Evolutionary conservation across 1,140 invertebrate genomes (phyloP), one percentile per base, ranked within the genome.

Genomic region (Dufourea novaeangliae): DNA sequence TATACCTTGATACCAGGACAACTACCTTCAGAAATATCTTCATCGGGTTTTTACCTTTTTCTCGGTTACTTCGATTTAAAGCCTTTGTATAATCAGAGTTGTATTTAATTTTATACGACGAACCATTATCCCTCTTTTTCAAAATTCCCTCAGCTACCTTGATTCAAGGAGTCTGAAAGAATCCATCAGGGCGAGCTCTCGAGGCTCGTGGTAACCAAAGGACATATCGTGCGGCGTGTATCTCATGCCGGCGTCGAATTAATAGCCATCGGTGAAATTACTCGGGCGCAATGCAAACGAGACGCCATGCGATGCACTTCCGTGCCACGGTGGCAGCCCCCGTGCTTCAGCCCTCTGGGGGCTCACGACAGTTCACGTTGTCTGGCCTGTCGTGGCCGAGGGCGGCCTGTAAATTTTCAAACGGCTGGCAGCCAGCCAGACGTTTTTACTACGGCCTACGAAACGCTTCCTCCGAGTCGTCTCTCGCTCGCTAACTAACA

Each of bases 351-450:
- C n/a, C n/a, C n/a, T n/a, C 14, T 50, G 41, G 12, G 8, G 32
- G 37, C 59, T 54, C 76, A 27, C 56, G 68, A 67, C 63, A 57
- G 25, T 70, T 75, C 37, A 27, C 71, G 62, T 63, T 66, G 59
- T 68, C 71, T 27, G 46, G 14, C 34, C 54, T 72, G 68, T 82
- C 74, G 64, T 62, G 57, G 22, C 11, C 57, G 41, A 34, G 52
- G 46, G 22, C 17, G 7, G 27, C 17, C 69, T 64, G 82, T 86
- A 85, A 85, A 87, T 88, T 82, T 85, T 83, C 85, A 75, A 87
- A 87, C 79, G 78, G 64, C 81, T 89, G 88, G 87, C 87, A 85
- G 12, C 29, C 27, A 25, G 86, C 88, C 87, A 89, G 84, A 86
- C 86, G 80, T 87, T 88, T 85, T 82, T 83, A 79, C 83, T 75